Conservation (phyloP, 2,113 vertebrate species). For the Sylvia atricapilla region DNA sequence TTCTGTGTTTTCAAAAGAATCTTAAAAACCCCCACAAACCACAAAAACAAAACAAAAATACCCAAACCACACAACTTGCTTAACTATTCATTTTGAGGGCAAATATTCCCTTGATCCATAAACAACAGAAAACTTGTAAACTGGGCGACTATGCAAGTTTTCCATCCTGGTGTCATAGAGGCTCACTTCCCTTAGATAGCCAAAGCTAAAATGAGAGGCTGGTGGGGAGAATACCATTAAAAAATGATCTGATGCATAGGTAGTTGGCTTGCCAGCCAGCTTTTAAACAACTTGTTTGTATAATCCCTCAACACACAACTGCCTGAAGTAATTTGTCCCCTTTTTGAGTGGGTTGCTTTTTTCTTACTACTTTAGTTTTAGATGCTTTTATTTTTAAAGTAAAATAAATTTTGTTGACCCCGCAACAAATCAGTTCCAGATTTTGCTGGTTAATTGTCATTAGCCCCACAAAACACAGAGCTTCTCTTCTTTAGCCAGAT, state of each 20-base stretch:
- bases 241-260: neutral
- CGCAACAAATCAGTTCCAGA: neutral
- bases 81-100: neutral
- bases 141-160: neutral
- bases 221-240: neutral
- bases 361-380: neutral
- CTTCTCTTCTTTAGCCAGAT: neutral
- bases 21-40: neutral
- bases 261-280: neutral
- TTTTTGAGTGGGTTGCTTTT: neutral
- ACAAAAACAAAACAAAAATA: neutral
- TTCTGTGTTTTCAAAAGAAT: neutral
- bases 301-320: neutral
- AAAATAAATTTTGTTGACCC: neutral
- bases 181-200: neutral
- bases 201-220: neutral
- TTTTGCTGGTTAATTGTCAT: neutral
- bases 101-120: neutral
- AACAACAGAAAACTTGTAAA: neutral
- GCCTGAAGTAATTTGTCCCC: neutral
- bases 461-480: neutral
- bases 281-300: neutral
- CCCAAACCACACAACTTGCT: neutral
- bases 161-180: neutral
- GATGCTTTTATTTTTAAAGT: neutral